Conservation (phyloP, 1,140 invertebrate species). For the Dendrolimus kikuchii region DNA sequence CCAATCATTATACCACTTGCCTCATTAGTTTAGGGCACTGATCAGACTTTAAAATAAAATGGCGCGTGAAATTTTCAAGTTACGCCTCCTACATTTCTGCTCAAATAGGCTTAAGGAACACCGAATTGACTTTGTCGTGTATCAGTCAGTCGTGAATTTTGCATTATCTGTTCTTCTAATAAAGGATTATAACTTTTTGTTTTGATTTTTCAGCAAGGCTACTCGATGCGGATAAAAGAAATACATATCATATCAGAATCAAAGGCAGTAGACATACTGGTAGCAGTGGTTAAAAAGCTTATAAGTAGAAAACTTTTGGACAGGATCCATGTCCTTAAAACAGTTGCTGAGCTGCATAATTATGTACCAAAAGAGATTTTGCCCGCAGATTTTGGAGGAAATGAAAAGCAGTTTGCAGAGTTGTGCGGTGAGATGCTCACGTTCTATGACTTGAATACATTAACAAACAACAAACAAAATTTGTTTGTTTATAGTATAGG, state of each 20-base stretch:
- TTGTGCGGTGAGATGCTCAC: conserved; percentile 4
- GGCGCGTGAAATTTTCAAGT: no score
- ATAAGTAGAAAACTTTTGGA: conserved; percentile 13
- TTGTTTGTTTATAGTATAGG: no score
- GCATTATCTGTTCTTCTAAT: no score
- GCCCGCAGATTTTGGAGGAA: conserved; percentile 8
- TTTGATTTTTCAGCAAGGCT: conserved; percentile 6
- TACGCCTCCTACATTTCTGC: no score
- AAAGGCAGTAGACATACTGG: conserved; percentile 21
- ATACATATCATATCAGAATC: conserved; percentile 24
- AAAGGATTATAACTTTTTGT: not conserved
- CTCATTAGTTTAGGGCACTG: no score
- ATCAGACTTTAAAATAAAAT: no score
- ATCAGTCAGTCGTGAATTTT: no score
- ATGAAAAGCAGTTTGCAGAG: conserved; percentile 3
- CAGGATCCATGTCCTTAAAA: conserved; percentile 2
- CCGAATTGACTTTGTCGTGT: no score
- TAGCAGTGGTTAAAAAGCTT: conserved; percentile 21
- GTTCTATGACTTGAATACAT: not conserved
- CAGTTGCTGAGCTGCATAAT: conserved; percentile 5
- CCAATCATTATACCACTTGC: no score
- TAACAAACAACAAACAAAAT: no score
- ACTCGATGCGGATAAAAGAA: conserved; percentile 24
- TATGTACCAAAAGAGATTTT: conserved; percentile 11
- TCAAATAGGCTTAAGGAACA: no score